Base-by-base conservation (phyloP, 2,113 vertebrate genomes). In the Perccottus glenii region DNA sequence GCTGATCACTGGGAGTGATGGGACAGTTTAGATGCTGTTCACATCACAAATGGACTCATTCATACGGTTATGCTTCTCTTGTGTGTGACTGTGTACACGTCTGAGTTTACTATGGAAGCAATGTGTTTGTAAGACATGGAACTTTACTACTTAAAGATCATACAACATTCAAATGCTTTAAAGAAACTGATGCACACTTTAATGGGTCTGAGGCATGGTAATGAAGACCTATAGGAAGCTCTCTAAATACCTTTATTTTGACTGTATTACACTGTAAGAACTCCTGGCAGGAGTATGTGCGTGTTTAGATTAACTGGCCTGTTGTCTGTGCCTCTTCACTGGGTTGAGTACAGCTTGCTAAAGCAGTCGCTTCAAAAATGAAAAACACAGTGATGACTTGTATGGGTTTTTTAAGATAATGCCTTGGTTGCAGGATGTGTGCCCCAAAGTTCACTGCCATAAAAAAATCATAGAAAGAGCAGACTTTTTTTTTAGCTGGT, bases 381-480 rank as follows among this genome's bases (percentile, higher is more conserved):
- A 77, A 74, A 75, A 79, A 80, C 55, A 59, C 46, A 15, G 47
- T 75, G 68, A 3, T 82, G 73, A 77, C 59, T 82, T 81, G 74
- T 64, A 74, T 50, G 11, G 70, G 71, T 75, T 82, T 59, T 73
- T 79, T 69, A 57, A 53, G 62, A 73, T 72, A 72, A 79, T 6
- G 69, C 65, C 19, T 74, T 46, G 32, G 36, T 69, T 77, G 83
- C 65, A 51, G 73, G 60, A 77, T 75, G 64, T 67, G 61, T 35
- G 70, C 53, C 4, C 6, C 35, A 47, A n/a, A 11, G 48, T 69
- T 77, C 40, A 16, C 35, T 65, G 75, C 46, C 42, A 36, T 44
- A 63, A 62, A 70, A 48, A 70, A 71, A 63, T 15, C 67, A 64
- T 52, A 72, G 68, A 63, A 56, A 77, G 62, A 15, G 52, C 11